Percentiles rank a stretch among this genome's conserved stretches.
Evolutionary conservation across 2,888 invertebrate genomes (phyloP).

Genomic region (Zygogramma bicolorata): DNA sequence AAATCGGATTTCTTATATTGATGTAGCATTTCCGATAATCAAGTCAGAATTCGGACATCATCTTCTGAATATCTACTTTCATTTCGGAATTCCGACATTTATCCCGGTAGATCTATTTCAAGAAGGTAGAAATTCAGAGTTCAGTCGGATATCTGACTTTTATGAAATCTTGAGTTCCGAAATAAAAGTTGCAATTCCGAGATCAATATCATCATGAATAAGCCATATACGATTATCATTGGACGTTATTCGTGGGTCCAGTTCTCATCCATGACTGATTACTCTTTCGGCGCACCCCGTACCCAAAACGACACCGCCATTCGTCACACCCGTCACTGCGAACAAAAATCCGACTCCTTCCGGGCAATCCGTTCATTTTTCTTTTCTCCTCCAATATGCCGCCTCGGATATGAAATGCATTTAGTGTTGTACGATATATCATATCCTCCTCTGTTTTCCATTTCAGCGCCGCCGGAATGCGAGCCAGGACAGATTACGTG

Average conservation of each 20-base stretch:
- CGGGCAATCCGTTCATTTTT: conserved; percentile 1
- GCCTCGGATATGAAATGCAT: conserved; percentile 13
- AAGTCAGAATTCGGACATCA: no score
- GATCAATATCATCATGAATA: no score
- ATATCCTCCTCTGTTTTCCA: conserved; percentile 34
- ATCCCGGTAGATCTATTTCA: no score
- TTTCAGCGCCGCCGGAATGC: conserved; percentile 93
- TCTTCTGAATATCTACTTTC: no score
- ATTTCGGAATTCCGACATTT: no score
- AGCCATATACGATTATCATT: no score
- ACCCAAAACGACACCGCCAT: not conserved
- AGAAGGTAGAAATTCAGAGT: no score
- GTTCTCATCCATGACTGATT: not conserved
- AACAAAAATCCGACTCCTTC: not conserved
- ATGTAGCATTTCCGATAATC: no score
- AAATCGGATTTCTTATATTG: no score
- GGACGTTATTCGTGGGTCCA: not conserved
- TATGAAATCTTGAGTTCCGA: no score
- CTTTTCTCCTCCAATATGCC: conserved; percentile 1
- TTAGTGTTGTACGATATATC: conserved; percentile 12
- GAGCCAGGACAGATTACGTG: conserved; percentile 92
- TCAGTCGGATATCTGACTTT: no score
- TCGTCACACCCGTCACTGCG: not conserved
- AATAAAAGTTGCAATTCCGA: no score
- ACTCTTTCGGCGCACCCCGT: not conserved